Conservation (phyloP, 2,113 vertebrate genomes). For the Vidua macroura region DNA sequence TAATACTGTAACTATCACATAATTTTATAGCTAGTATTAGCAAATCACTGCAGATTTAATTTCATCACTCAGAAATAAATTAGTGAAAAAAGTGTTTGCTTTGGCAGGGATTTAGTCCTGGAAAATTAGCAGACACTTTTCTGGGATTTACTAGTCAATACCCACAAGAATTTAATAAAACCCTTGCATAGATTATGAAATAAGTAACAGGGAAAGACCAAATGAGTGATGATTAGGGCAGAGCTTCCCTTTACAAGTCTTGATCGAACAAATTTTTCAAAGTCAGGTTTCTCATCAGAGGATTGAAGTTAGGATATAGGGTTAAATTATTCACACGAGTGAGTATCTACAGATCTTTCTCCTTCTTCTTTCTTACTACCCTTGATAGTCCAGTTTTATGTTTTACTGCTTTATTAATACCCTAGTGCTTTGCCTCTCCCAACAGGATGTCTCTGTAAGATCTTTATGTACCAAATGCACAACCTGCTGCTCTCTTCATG, state of each 20-base stretch:
- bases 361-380: background rate
- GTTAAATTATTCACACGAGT: background rate
- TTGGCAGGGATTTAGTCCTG: background rate
- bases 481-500: background rate
- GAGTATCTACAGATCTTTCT: background rate
- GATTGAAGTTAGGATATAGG: background rate
- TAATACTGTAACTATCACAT: background rate
- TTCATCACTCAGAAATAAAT: background rate
- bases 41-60: background rate
- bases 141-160: background rate
- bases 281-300: background rate
- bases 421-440: background rate
- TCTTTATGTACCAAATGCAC: background rate
- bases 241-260: background rate
- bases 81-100: background rate
- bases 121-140: background rate
- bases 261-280: background rate
- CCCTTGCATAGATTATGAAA: background rate
- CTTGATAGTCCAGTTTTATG: background rate
- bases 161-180: background rate
- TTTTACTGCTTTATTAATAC: background rate
- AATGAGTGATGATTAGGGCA: background rate
- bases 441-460: background rate
- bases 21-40: background rate
- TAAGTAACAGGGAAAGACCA: background rate